Evolutionary conservation across 2,888 invertebrate species (phyloP).

Genomic region (Euproctis similis): DNA sequence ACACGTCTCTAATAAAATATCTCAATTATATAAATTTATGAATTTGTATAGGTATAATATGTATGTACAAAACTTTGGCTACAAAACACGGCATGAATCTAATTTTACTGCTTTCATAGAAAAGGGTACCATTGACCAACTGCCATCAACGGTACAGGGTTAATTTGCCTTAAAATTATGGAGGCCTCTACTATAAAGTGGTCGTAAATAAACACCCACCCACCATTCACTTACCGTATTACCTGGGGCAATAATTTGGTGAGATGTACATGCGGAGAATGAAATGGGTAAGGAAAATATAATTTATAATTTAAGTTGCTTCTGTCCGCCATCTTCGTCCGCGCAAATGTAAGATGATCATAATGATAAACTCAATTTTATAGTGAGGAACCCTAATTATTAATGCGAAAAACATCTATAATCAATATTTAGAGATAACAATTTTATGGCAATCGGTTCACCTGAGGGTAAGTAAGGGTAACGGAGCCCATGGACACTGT

Average conservation of each 20-base stretch:
- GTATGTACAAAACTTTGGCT: constrained; percentile 14
- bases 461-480: no score
- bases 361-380: no score
- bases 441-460: no score
- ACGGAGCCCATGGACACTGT: no score
- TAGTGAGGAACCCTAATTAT: no score
- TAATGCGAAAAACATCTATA: no score
- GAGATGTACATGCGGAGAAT: constrained; percentile 2
- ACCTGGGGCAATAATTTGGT: constrained; percentile 13
- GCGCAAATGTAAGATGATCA: no score
- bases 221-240: constrained; percentile 15
- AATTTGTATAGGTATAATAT: no score
- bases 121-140: constrained; percentile 20
- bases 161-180: constrained; percentile 24
- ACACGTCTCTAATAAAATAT: no score
- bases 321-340: no score
- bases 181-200: constrained; percentile 9
- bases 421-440: no score
- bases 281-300: not conserved
- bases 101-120: constrained; percentile 24
- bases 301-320: not conserved
- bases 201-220: constrained; percentile 19
- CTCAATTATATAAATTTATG: no score
- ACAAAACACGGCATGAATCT: constrained; percentile 17
- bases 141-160: constrained; percentile 17